A percentile compares a stretch with the other conserved stretches of the same genome.
Evolutionary conservation across 2,113 vertebrate genomes (phyloP).

Genomic region (Sturnus vulgaris): DNA sequence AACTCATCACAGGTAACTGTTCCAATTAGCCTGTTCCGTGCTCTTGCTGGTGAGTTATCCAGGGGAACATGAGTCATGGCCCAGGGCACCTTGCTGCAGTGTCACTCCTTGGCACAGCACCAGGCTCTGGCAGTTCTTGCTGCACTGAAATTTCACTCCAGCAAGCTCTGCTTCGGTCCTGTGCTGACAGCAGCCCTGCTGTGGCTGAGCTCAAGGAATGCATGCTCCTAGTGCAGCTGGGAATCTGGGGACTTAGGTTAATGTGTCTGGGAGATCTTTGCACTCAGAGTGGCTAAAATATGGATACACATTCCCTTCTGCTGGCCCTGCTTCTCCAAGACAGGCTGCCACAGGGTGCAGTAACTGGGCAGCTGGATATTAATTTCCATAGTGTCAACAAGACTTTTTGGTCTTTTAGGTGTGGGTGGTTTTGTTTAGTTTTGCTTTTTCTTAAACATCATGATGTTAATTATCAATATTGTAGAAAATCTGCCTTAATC

Average conservation of each 20-base stretch:
- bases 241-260: not conserved
- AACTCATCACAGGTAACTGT: constrained; percentile 83
- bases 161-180: not conserved
- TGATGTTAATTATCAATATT: not conserved
- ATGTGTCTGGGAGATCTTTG: not conserved
- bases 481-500: not conserved
- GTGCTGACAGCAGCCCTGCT: not conserved
- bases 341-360: not conserved
- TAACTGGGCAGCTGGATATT: not conserved
- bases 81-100: not conserved
- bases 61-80: not conserved
- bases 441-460: not conserved
- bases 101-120: not conserved
- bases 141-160: not conserved
- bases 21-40: not conserved
- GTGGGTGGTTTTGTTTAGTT: not conserved
- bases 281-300: not conserved
- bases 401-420: not conserved
- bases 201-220: not conserved
- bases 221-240: not conserved
- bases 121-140: not conserved
- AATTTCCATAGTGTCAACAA: not conserved
- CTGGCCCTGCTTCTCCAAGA: not conserved
- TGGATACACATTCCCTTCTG: not conserved
- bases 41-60: not conserved